Base-by-base conservation (phyloP, 2,113 vertebrate species). In the Onychostruthus taczanowskii region DNA sequence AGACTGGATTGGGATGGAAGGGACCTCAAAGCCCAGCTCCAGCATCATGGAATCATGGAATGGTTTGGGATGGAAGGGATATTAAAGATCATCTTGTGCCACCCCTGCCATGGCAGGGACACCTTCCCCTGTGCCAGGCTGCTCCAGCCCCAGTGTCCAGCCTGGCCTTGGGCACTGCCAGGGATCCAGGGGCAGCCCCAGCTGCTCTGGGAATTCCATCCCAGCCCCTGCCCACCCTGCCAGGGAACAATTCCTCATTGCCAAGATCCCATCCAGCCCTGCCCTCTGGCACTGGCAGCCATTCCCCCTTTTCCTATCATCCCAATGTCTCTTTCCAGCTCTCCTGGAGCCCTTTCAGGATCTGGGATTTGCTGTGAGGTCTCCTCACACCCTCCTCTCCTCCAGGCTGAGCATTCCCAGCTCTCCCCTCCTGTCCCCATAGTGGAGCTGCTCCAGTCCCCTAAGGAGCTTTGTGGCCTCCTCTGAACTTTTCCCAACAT, bases 281-380 rank as follows among this genome's bases (percentile, higher is more conserved):
- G 7, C 22, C 30, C 30, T 68, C 39, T 23, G 33, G 10, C 31
- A 44, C 0, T 64, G 6, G 7, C 3, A 41, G 12, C 52, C 50
- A 30, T 24, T 35, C n/a, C 23, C 19, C 0, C 50, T 52, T 52
- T 52, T 41, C 24, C 52, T 58, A 8, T 7, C 24, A 1, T 0
- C 20, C 7, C 61, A 27, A 1, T 2, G 7, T 26, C 35, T 26
- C 26, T 59, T 4, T 14, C 44, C 44, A 35, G 1, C 3, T 61
- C 2, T 3, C 16, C 31, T 68, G 62, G 0, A 22, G 11, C 3
- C 2, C 9, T n/a, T 27, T 47, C 50, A 74, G 6, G 3, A 0
- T 4, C 59, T n/a, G n/a, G 23, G 33, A 64, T 31, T 63, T 18
- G 6, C 58, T 53, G 4, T 22, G 39, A 37, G 68, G 10, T 63